Evolutionary conservation across 2,888 invertebrate genomes (phyloP).

Genomic region (Harpagoxenus sublaevis): DNA sequence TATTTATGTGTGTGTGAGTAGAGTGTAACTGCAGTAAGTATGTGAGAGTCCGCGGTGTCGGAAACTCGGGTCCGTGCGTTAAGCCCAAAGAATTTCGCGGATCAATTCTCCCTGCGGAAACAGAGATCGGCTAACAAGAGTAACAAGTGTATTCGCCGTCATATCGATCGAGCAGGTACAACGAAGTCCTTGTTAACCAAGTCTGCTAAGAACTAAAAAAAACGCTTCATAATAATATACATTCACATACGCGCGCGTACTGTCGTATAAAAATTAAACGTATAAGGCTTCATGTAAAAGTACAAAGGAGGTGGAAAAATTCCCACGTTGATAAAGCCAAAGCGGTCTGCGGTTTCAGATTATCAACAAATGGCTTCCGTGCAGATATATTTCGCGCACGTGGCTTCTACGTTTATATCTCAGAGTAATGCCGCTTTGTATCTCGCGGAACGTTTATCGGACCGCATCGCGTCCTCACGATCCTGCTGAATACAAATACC

Average conservation of each 20-base stretch:
- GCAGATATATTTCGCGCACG: constrained; percentile 29
- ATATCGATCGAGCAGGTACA: not conserved
- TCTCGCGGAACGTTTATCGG: constrained; percentile 65
- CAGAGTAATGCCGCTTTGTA: constrained; percentile 46
- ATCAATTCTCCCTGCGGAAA: too few species aligned
- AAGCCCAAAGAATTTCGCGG: too few species aligned
- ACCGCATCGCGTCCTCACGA: constrained; percentile 72
- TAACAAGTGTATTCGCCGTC: not conserved
- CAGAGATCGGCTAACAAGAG: too few species aligned
- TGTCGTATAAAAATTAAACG: not conserved
- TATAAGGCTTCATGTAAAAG: not conserved
- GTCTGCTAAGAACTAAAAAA: not conserved
- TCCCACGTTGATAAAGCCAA: constrained; percentile 6
- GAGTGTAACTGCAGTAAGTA: too few species aligned
- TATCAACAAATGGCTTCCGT: constrained; percentile 23
- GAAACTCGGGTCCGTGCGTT: too few species aligned
- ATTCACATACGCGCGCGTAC: not conserved
- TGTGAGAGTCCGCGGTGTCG: too few species aligned
- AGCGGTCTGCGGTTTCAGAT: not conserved
- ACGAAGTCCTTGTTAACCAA: not conserved
- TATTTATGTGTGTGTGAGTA: too few species aligned
- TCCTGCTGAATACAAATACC: constrained; percentile 54
- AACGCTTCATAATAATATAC: not conserved
- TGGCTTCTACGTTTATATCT: constrained; percentile 27
- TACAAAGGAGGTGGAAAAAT: not conserved